phyloP scores from a whole-genome alignment of 2,888 invertebrate species.

The Diabrotica balteata region DNA sequence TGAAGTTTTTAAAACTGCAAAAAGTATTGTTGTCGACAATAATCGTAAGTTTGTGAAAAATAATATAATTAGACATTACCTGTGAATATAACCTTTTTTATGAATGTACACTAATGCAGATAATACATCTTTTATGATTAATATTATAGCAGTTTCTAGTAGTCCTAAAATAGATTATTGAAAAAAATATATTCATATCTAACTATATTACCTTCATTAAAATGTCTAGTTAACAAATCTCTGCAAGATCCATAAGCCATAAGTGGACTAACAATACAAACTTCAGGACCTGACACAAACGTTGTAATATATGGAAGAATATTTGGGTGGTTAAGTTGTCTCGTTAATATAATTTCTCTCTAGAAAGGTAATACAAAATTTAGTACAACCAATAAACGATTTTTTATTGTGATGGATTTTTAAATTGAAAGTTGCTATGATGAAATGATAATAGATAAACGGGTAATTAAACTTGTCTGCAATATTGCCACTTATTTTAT shows the following conservation, averaged over 20 bases:
- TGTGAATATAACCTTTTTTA: conserved; percentile 83
- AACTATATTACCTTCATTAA: conserved; percentile 61
- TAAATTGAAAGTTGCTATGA: too few species aligned
- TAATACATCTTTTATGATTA: conserved; percentile 80
- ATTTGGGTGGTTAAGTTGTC: conserved; percentile 81
- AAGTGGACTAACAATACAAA: conserved; percentile 81
- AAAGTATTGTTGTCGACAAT: background rate
- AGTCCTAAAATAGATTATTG: conserved; percentile 65
- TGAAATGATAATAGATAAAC: too few species aligned
- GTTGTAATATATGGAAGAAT: conserved; percentile 77
- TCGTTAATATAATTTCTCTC: conserved; percentile 80
- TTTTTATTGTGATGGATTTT: too few species aligned
- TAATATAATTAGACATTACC: conserved; percentile 61
- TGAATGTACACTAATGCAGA: conserved; percentile 86
- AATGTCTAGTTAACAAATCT: conserved; percentile 79
- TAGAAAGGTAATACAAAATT: conserved; percentile 58
- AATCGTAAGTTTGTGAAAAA: background rate
- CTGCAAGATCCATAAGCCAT: conserved; percentile 87
- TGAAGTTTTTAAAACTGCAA: too few species aligned
- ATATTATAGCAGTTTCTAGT: conserved; percentile 81
- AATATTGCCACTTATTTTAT: too few species aligned
- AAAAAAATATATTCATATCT: background rate
- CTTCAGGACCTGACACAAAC: conserved; percentile 79
- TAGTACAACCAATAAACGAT: conserved; percentile 7
- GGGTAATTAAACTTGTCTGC: too few species aligned